Percentiles rank a stretch among this genome's conserved stretches.
phyloP scores from a whole-genome alignment of 2,797 vertebrate genomes.

The Danio choprae region DNA sequence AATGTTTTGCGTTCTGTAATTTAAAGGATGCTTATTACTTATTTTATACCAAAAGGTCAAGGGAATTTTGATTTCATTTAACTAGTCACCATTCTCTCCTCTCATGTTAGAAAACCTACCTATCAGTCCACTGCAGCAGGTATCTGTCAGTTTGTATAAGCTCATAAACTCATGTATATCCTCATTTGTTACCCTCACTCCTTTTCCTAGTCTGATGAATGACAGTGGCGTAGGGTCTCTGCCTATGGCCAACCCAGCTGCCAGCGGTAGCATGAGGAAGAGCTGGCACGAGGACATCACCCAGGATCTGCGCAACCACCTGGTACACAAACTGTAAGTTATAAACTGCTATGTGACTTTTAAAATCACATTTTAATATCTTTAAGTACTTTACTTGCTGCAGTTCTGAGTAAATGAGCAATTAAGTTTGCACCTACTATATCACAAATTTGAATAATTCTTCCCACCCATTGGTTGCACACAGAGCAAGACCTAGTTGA shows the following conservation, averaged over 20 bases:
- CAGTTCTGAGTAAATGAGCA: too few species aligned
- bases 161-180: neutral
- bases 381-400: too few species aligned
- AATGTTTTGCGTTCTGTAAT: too few species aligned
- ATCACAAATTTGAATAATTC: too few species aligned
- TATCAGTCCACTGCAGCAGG: neutral
- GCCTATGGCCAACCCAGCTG: constrained; percentile 89
- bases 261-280: constrained; percentile 91
- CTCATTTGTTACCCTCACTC: neutral
- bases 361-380: too few species aligned
- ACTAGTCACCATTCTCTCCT: neutral
- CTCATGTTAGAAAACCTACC: too few species aligned
- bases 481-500: too few species aligned
- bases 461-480: too few species aligned
- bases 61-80: neutral
- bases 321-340: constrained; percentile 94
- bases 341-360: neutral
- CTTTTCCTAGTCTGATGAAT: constrained; percentile 81
- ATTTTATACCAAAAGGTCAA: too few species aligned
- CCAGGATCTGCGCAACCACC: constrained; percentile 93
- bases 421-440: too few species aligned
- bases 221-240: constrained; percentile 87
- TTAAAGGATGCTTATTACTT: too few species aligned
- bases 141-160: neutral
- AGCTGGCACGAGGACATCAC: constrained; percentile 96